Conservation (phyloP, 2,888 invertebrate genomes). For the Tholera decimalis region DNA sequence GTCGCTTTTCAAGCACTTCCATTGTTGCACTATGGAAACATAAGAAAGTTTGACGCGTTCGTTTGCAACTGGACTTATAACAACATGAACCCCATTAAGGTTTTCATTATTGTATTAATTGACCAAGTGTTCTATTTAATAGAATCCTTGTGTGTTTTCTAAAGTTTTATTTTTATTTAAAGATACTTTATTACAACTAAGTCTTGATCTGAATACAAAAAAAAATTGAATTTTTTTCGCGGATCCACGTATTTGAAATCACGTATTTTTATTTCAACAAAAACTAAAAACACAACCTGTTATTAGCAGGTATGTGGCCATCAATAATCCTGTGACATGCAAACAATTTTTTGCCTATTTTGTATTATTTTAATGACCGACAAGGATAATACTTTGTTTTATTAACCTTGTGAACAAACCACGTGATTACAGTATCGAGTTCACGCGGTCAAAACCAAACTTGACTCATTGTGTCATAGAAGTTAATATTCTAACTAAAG, state of each 20-base stretch:
- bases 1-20: constrained; percentile 31
- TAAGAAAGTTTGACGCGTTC: constrained; percentile 33
- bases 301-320: constrained; percentile 22
- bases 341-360: constrained; percentile 50
- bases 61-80: constrained; percentile 24
- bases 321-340: constrained; percentile 25
- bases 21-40: constrained; percentile 29
- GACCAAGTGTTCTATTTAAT: not conserved
- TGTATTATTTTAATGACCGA: constrained; percentile 29
- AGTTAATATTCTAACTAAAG: constrained; percentile 1
- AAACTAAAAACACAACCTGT: constrained; percentile 28
- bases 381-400: constrained; percentile 51
- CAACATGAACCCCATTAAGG: not conserved
- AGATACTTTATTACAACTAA: no score
- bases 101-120: not conserved
- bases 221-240: not conserved
- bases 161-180: no score
- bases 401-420: constrained; percentile 40
- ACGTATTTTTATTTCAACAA: constrained; percentile 29
- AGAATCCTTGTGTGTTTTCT: no score
- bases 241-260: not conserved
- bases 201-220: not conserved
- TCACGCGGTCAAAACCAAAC: constrained; percentile 54
- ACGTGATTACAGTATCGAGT: constrained; percentile 54
- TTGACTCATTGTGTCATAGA: constrained; percentile 27